Conservation (phyloP, 2,113 vertebrate genomes). For the Steatornis caripensis region DNA sequence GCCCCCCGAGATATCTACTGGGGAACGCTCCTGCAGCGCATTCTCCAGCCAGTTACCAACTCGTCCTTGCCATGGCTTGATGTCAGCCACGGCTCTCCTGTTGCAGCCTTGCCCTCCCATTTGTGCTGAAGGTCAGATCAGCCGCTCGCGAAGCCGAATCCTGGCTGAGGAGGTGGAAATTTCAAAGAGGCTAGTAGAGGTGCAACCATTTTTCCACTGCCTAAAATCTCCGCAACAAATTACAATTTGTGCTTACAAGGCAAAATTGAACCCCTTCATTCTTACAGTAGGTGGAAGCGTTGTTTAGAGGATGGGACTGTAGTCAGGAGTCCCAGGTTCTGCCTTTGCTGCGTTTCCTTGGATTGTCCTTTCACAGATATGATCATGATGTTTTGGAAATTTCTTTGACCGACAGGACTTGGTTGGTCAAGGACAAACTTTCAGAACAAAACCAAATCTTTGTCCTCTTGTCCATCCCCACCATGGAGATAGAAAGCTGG, state of each 20-base stretch:
- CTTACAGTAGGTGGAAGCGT: background rate
- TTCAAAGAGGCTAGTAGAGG: background rate
- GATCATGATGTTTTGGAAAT: background rate
- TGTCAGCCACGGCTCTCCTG: background rate
- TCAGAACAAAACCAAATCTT: background rate
- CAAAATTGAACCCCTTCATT: background rate
- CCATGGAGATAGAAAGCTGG: background rate
- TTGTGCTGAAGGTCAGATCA: background rate
- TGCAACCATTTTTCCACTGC: background rate
- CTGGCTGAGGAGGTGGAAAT: background rate
- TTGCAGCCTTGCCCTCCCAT: background rate
- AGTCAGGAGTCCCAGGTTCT: background rate
- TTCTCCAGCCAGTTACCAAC: background rate
- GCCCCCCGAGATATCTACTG: background rate
- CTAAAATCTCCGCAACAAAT: background rate
- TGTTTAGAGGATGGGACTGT: background rate
- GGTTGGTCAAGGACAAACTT: background rate
- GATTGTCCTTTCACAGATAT: background rate
- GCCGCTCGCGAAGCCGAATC: background rate
- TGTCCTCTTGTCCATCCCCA: background rate
- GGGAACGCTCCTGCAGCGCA: background rate
- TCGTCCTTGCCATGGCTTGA: background rate
- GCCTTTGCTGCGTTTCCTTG: background rate
- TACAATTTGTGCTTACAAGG: background rate
- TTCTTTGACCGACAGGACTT: background rate